Evolutionary conservation across 1,140 invertebrate species (phyloP), one percentile per base, ranked within the genome.

Genomic region (Lordiphosa stackelbergi): DNA sequence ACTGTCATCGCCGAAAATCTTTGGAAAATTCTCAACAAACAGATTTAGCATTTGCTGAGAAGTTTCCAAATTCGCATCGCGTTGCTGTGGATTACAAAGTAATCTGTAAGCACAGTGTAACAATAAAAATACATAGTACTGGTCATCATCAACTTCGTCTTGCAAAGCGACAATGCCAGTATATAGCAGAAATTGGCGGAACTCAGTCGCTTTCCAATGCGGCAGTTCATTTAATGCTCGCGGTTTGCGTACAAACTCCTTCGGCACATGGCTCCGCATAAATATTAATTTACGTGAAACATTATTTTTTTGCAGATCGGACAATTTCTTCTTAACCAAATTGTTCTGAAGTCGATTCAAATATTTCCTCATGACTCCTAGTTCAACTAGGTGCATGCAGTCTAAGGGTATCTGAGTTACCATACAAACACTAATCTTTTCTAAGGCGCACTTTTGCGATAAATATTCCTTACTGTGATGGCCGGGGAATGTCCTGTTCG

Each of bases 191-290:
- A 52, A 62, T 38, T 36, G 45, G 9, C 31, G 12, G n/a, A 13
- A 35, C 24, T 47, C 45, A 6, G 11, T 47, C 3, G 45, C 45
- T 47, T 47, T 13, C 31, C 45, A 47, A 16, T 47, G 24, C 3
- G 5, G 5, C 2, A 47, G 22, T n/a, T 47, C 45, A 8, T 7
- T 13, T 9, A 47, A 34, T 5, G 12, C 3, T 24, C 45, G 34
- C 7, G 45, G 28, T 11, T 47, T 47, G 3, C 31, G 10, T 31
- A 28, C 34, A 86, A 77, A 52, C 57, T 35, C 10, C 8, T 35
- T 35, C 2, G 34, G 34, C 7, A 35, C 10, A 35, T 35, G 2
- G 3, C 8, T 35, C 8, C 8, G 7, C 8, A 35, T 4, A 3
- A 2, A 6, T 2, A 35, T 5, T 4, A 22, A 35, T 5, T 9